A percentile compares a stretch with the other conserved stretches of the same genome.
phyloP scores from a whole-genome alignment of 2,113 vertebrate species.

The Tragelaphus imberbis region DNA sequence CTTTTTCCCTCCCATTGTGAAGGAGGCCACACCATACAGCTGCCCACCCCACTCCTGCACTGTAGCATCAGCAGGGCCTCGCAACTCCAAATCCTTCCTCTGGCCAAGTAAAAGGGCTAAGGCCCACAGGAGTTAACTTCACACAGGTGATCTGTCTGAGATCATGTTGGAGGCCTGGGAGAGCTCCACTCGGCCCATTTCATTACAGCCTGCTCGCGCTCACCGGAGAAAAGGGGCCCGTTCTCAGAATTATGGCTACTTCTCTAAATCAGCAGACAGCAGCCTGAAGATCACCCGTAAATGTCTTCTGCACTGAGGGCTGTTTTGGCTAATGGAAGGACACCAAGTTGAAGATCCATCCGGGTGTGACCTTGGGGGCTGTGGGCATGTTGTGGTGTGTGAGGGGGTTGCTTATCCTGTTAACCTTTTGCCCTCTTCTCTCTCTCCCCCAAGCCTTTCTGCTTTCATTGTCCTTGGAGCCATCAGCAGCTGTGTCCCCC shows the following conservation, averaged over 20 bases:
- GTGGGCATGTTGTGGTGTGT: not conserved
- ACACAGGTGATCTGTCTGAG: not conserved
- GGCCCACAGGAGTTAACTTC: not conserved
- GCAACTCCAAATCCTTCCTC: not conserved
- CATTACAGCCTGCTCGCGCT: accelerated
- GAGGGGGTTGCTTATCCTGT: not conserved
- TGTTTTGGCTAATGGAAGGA: not conserved
- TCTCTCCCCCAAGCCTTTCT: not conserved
- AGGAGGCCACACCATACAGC: accelerated
- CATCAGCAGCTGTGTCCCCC: not conserved
- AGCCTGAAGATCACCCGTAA: not conserved
- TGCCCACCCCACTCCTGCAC: no score
- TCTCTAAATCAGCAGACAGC: not conserved
- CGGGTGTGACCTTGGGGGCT: not conserved
- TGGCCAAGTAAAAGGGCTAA: not conserved
- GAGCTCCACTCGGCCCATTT: accelerated
- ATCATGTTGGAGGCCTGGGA: not conserved
- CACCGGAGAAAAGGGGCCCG: not conserved
- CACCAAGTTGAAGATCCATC: not conserved
- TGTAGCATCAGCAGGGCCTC: accelerated
- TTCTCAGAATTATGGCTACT: not conserved
- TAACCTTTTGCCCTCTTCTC: not conserved
- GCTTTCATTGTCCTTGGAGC: not conserved
- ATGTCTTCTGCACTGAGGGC: accelerated
- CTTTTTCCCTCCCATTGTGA: accelerated